A percentile compares a stretch with the other conserved stretches of the same genome.
These are phyloP conservation scores for Pangasius macronema DNA, from an alignment of 2,797 vertebrate genomes.

Conservation along the genomic window DNA sequence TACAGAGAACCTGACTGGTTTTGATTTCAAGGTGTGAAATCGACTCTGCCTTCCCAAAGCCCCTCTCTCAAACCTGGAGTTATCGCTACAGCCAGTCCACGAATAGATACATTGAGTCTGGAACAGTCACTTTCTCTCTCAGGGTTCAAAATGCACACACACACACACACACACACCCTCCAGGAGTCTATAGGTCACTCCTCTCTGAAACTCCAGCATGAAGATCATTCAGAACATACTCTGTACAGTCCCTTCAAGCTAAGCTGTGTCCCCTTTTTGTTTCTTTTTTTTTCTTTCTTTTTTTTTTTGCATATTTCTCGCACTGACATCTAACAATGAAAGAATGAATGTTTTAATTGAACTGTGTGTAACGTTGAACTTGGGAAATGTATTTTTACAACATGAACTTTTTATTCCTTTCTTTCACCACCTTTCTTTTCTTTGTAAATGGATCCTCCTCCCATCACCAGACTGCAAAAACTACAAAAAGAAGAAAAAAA, in stretches of 20 bases:
- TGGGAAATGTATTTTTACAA: slow-evolving; percentile 98
- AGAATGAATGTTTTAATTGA: slow-evolving; percentile 76
- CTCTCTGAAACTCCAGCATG: slow-evolving; percentile 55
- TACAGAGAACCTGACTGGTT: slow-evolving; percentile 36
- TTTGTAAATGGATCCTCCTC: slow-evolving; percentile 76
- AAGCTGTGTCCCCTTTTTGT: slow-evolving; percentile 51
- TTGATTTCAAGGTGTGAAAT: slow-evolving; percentile 46
- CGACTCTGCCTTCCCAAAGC: slow-evolving; percentile 53
- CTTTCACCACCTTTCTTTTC: slow-evolving; percentile 64
- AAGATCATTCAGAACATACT: slow-evolving; percentile 60
- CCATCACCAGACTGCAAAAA: slow-evolving; percentile 81
- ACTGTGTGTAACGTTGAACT: slow-evolving; percentile 76
- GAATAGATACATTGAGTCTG: slow-evolving; percentile 61
- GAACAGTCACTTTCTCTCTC: slow-evolving; percentile 79
- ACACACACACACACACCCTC: slow-evolving; percentile 75
- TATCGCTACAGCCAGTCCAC: neutral
- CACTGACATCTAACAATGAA: slow-evolving; percentile 76
- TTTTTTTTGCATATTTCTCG: slow-evolving; percentile 62
- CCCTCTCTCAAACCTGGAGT: neutral
- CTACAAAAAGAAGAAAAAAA: slow-evolving; percentile 58
- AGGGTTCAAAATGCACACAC: slow-evolving; percentile 77
- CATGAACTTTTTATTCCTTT: slow-evolving; percentile 77
- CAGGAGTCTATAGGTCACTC: slow-evolving; percentile 64
- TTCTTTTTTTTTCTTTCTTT: slow-evolving; percentile 50
- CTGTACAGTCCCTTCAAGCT: slow-evolving; percentile 55